phyloP scores from a whole-genome alignment of 1,140 invertebrate genomes.

The Drosophila fuyamai region DNA sequence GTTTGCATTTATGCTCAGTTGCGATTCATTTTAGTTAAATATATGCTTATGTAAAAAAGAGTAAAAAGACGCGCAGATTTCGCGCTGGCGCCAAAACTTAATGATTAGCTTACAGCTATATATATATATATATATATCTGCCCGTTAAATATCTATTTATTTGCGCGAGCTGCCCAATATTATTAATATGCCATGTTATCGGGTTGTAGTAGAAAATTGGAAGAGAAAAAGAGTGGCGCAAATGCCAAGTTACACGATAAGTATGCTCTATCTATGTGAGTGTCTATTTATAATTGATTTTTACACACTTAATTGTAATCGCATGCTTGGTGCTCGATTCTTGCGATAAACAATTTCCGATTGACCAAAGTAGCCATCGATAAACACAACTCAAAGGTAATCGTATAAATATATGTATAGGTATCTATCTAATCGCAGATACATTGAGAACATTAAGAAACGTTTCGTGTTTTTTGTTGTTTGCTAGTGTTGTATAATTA shows the following conservation, averaged over 20 bases:
- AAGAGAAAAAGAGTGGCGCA: constrained; percentile 59
- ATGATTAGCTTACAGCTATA: constrained; percentile 54
- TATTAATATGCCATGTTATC: constrained; percentile 41
- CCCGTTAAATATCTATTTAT: constrained; percentile 34
- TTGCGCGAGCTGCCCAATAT: constrained; percentile 36
- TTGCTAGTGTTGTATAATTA: constrained; percentile 58
- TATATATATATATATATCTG: constrained; percentile 48
- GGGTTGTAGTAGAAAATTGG: constrained; percentile 58
- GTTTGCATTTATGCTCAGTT: constrained; percentile 29
- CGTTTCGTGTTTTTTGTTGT: constrained; percentile 37
- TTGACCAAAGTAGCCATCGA: not conserved
- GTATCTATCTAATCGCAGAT: constrained; percentile 45
- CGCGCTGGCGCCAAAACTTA: constrained; percentile 53
- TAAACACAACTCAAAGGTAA: constrained; percentile 18
- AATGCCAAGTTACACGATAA: constrained; percentile 39
- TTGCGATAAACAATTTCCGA: constrained; percentile 13
- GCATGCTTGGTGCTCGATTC: constrained; percentile 14
- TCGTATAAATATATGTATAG: constrained; percentile 28
- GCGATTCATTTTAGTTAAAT: constrained; percentile 33
- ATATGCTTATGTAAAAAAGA: constrained; percentile 65
- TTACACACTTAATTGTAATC: constrained; percentile 34
- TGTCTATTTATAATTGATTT: constrained; percentile 28
- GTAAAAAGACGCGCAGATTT: constrained; percentile 60
- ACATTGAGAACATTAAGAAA: constrained; percentile 44
- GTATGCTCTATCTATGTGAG: constrained; percentile 45